Evolutionary conservation across 2,888 invertebrate species (phyloP), one percentile per base, ranked within the genome.

Genomic region (Apantesis nais): DNA sequence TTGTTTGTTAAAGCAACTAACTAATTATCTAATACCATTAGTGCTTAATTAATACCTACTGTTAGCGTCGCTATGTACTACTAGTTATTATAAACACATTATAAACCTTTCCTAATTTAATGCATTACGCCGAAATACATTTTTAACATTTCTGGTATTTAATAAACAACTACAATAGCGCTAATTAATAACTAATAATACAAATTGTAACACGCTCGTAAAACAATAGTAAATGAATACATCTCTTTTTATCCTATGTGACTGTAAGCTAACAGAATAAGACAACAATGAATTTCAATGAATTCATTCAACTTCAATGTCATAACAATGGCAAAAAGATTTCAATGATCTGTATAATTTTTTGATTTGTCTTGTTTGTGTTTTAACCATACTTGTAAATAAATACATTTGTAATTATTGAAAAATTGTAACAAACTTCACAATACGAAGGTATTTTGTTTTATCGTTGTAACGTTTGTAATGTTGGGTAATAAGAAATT

Each of bases 301-400:
- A 83, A 85, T 86, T 87, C 87, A 86, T 90, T 87, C 86, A 84
- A 82, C 81, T 88, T 87, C 87, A 89, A 86, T 88, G 88, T 89
- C 89, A 90, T 83, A 89, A 90, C 89, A 90, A 89, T 89, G 86
- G 84, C 84, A 84, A 78, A 78, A 74, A 81, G 70, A 22, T 29
- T 81, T 78, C 74, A 84, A 77, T 83, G 73, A 78, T 81, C 68
- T 58, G 16, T 58, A 25, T 1, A 14, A 3, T 7, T 29, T 12
- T 58, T 29, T 7, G 2, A 29, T 58, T 58, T 14, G 25, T 55
- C 12, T 55, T 55, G 5, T 72, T 48, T 76, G 70, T 73, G 74
- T 72, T 37, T 69, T 66, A 70, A 70, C 70, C 11, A 12, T 60
- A 31, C 58, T 61, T n/a, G n/a, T n/a, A n/a, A n/a, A n/a, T n/a